Evolutionary conservation across 2,113 vertebrate species (phyloP).

Genomic region (Thunnus thynnus): DNA sequence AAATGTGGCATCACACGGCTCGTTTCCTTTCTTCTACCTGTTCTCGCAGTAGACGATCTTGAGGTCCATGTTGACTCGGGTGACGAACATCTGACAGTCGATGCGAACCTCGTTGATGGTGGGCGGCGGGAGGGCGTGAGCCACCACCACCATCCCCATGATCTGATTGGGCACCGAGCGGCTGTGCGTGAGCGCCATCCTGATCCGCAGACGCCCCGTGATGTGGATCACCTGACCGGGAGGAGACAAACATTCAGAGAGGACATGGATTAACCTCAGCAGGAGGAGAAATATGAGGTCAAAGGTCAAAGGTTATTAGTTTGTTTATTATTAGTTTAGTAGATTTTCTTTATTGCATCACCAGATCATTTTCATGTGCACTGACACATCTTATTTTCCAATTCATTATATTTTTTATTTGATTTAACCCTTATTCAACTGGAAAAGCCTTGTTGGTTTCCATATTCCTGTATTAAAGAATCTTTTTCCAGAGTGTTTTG

Average conservation of each 20-base stretch:
- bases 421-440: too few species aligned
- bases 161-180: constrained; percentile 95
- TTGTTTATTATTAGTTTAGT: too few species aligned
- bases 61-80: constrained; percentile 99
- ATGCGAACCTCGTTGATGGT: constrained; percentile 99
- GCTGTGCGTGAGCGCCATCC: constrained; percentile 93
- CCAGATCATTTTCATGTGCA: too few species aligned
- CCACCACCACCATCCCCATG: constrained; percentile 98
- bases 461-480: too few species aligned
- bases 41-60: constrained; percentile 99
- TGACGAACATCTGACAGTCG: constrained; percentile 99
- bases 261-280: too few species aligned
- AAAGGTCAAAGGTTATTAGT: not conserved
- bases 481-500: too few species aligned
- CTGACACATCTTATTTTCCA: too few species aligned
- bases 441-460: too few species aligned
- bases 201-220: constrained; percentile 94
- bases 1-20: too few species aligned
- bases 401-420: too few species aligned
- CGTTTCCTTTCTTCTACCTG: constrained; percentile 82
- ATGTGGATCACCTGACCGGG: constrained; percentile 94
- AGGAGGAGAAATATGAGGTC: not conserved
- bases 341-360: too few species aligned
- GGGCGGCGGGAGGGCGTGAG: constrained; percentile 96
- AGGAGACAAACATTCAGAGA: not conserved